Evolutionary conservation across 2,888 invertebrate genomes (phyloP), one percentile per base, ranked within the genome.

Genomic region (Drosophila cyrtoloma): DNA sequence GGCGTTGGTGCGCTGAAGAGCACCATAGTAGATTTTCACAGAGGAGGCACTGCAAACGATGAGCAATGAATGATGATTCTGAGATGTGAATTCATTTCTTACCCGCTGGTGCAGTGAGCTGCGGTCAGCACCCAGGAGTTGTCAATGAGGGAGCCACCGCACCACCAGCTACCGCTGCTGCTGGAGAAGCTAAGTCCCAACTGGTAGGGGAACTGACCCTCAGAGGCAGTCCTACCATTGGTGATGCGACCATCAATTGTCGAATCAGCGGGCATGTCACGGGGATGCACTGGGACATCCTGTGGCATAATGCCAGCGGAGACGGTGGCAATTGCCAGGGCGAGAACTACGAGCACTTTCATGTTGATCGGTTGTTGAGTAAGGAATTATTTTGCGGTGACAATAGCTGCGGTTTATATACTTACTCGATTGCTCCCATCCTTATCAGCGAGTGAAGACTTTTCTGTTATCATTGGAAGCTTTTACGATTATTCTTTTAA

Each of bases 61-160:
- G 33, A 35, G 14, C 9, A 32, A 37, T 28, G 5, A 1, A 16
- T 12, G 6, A 57, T 3, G 6, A 16, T 37, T 37, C 16, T 37
- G 5, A 12, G 0, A 26, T 14, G 30, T 32, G 1, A n/a, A 19
- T n/a, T 4, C 1, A 0, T 33, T 22, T 53, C 86, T 86, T 77
- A 92, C 92, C 84, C 81, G 66, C 67, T 75, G 50, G 91, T 86
- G 67, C 92, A 92, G 74, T 92, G 92, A 69, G 92, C 92, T 50
- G 92, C 92, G 32, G 92, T 92, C 63, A 92, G 65, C 1, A 92
- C 67, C 75, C 79, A 92, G 2, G 42, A 19, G 6, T 65, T 71
- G 28, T 35, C 74, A 62, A 92, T 91, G 50, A 92, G 37, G 51
- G 92, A 88, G 53, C 91, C 92, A 68, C 92, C 92, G 62, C 92